Conservation (phyloP, 2,888 invertebrate species). For the Julus scandinavius region DNA sequence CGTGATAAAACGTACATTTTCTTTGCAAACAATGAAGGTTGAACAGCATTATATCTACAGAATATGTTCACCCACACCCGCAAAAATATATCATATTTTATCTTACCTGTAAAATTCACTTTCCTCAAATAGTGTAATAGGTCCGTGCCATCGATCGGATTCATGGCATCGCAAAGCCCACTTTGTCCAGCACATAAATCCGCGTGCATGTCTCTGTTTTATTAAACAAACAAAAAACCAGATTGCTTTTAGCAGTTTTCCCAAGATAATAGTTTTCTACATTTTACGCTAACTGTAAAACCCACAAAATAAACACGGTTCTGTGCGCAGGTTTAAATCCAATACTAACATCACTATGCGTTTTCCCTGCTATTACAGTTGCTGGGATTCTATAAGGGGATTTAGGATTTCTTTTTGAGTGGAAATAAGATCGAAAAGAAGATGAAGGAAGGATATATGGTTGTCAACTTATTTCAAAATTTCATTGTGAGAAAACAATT, state of each 20-base stretch:
- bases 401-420: neutral
- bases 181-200: slow-evolving; percentile 79
- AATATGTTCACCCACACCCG: neutral
- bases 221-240: slow-evolving; percentile 47
- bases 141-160: slow-evolving; percentile 87
- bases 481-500: neutral
- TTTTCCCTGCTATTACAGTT: neutral
- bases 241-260: slow-evolving; percentile 12
- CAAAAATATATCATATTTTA: neutral
- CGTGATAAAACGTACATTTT: neutral
- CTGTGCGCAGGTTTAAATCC: neutral
- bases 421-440: slow-evolving; percentile 8
- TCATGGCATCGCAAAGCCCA: slow-evolving; percentile 89
- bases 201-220: slow-evolving; percentile 82
- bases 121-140: slow-evolving; percentile 84
- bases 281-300: neutral
- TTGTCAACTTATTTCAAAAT: neutral
- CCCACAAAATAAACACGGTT: neutral
- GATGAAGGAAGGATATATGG: neutral
- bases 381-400: neutral
- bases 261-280: neutral
- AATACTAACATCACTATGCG: neutral
- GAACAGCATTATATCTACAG: neutral
- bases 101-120: slow-evolving; percentile 87
- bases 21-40: neutral